These are phyloP conservation scores for Lymantria dispar DNA, from an alignment of 2,888 invertebrate genomes.

Conservation along the genomic window DNA sequence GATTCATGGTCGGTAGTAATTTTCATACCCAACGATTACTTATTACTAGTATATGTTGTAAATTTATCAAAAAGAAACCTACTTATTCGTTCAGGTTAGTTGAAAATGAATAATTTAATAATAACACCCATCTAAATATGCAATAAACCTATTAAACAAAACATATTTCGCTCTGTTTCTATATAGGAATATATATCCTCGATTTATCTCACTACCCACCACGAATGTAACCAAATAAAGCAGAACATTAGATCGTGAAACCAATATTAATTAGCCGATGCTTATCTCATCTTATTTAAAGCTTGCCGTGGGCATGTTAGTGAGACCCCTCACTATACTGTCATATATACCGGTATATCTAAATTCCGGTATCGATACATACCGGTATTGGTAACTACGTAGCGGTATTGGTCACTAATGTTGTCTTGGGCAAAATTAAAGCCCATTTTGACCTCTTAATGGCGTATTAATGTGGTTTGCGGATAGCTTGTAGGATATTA, in stretches of 20 bases:
- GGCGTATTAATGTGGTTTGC: slow-evolving; percentile 19
- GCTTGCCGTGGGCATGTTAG: slow-evolving; percentile 31
- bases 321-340: slow-evolving; percentile 25
- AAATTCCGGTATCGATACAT: not conserved
- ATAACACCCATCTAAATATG: too few species aligned
- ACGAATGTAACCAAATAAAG: slow-evolving; percentile 31
- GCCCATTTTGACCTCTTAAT: slow-evolving; percentile 24
- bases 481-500: slow-evolving; percentile 12
- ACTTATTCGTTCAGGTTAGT: too few species aligned
- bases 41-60: too few species aligned
- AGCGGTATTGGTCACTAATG: slow-evolving; percentile 9
- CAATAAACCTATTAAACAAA: not conserved
- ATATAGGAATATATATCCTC: slow-evolving; percentile 6
- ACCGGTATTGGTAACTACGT: not conserved
- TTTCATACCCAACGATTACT: too few species aligned
- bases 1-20: too few species aligned
- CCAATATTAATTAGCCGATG: slow-evolving; percentile 52
- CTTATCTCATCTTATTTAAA: slow-evolving; percentile 41
- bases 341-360: slow-evolving; percentile 17
- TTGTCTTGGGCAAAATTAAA: slow-evolving; percentile 16
- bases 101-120: too few species aligned
- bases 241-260: slow-evolving; percentile 36
- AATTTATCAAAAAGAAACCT: too few species aligned
- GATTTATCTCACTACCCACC: slow-evolving; percentile 15
- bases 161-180: not conserved